A percentile compares a stretch with the other conserved stretches of the same genome.
phyloP scores from a whole-genome alignment of 2,888 invertebrate genomes.

The Deilephila elpenor region DNA sequence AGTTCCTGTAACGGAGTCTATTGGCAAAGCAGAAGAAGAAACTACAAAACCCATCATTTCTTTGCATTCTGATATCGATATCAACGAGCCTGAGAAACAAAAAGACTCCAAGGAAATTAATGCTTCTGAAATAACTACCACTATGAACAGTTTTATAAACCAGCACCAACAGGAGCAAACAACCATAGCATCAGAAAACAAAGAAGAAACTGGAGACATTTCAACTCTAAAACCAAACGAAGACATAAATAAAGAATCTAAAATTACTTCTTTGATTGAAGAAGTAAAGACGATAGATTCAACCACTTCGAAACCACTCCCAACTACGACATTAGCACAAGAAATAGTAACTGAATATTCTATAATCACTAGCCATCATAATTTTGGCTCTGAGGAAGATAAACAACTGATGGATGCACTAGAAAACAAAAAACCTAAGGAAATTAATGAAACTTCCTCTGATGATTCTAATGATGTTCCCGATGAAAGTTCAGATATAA shows the following conservation, averaged over 20 bases:
- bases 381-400: conserved; percentile 48
- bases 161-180: conserved; percentile 12
- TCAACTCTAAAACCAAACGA: conserved; percentile 33
- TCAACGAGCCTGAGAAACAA: conserved; percentile 15
- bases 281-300: conserved; percentile 45
- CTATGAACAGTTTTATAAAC: neutral
- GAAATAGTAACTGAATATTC: conserved; percentile 51
- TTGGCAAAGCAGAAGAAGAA: conserved; percentile 35
- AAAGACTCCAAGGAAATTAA: neutral
- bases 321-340: conserved; percentile 42
- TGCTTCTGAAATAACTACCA: conserved; percentile 31
- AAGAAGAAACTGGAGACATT: conserved; percentile 24
- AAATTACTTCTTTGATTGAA: conserved; percentile 40
- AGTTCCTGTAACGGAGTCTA: conserved; percentile 26
- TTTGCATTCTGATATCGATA: conserved; percentile 6
- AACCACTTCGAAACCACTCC: conserved; percentile 29
- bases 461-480: conserved; percentile 42
- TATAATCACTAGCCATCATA: conserved; percentile 46
- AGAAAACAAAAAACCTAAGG: conserved; percentile 45
- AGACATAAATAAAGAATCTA: conserved; percentile 35
- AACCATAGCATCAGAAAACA: neutral
- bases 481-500: conserved; percentile 62
- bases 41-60: conserved; percentile 35
- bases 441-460: conserved; percentile 44
- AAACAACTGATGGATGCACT: conserved; percentile 56